A percentile compares a stretch with the other conserved stretches of the same genome.
Conservation (phyloP, 23 tunicate genomes). For the Diplosoma virens region DNA sequence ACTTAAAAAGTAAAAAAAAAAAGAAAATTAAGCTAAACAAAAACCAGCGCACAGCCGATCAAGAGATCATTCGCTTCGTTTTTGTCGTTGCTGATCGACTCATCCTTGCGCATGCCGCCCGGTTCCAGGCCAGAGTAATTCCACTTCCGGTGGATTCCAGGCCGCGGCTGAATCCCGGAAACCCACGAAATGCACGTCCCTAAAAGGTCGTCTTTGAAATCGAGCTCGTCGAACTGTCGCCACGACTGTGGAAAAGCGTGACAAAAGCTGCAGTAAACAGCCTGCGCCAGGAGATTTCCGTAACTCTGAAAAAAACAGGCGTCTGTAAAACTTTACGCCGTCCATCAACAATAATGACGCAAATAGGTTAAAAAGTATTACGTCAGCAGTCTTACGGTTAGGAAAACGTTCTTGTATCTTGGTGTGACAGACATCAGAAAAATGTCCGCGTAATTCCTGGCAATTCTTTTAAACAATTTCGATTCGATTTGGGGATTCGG, state of each 20-base stretch:
- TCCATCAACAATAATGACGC: too few species aligned
- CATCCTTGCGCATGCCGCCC: constrained; percentile 67
- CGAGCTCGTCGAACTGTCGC: constrained; percentile 85
- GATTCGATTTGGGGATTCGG: constrained; percentile 56
- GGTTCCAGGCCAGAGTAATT: constrained; percentile 64
- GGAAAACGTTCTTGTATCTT: constrained; percentile 46
- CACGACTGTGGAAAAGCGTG: constrained; percentile 90
- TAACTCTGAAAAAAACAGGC: constrained; percentile 17
- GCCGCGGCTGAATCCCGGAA: constrained; percentile 73
- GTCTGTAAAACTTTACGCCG: too few species aligned
- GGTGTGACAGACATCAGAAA: constrained; percentile 42
- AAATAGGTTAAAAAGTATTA: too few species aligned
- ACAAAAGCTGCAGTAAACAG: constrained; percentile 65
- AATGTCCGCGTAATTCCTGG: constrained; percentile 43
- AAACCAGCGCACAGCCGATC: too few species aligned
- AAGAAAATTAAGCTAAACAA: too few species aligned
- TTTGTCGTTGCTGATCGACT: constrained; percentile 11
- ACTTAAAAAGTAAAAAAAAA: too few species aligned
- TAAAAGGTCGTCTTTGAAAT: constrained; percentile 60
- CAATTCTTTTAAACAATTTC: constrained; percentile 65
- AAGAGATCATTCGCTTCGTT: not conserved
- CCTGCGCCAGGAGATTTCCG: constrained; percentile 48
- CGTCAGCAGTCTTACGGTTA: too few species aligned
- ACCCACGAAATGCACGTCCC: constrained; percentile 40
- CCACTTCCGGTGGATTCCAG: constrained; percentile 57